Evolutionary conservation across 2,888 invertebrate genomes (phyloP), one percentile per base, ranked within the genome.

Genomic region (Myopa testacea): DNA sequence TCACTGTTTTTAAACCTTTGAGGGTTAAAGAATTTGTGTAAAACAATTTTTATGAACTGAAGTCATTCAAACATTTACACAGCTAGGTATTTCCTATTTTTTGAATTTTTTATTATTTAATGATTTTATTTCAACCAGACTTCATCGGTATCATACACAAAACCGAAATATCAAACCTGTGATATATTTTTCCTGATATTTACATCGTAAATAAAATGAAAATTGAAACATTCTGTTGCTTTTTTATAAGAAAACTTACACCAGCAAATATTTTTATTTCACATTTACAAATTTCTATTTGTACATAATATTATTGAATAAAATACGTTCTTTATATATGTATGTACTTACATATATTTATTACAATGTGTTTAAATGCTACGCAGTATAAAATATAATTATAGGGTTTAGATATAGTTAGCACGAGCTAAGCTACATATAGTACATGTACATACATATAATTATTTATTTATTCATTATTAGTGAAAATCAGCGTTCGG

Each of bases 271-370:
- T 40, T 19, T 65, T 74, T 74, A 74, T 65, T 74, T 65, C 45
- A 37, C 74, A 74, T 74, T 74, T 74, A 74, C 63, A 74, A 62
- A 60, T 62, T n/a, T 63, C 52, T 71, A 45, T 40, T 71, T 74
- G 50, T 74, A 74, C 65, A 74, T 10, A 73, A 45, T 63, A 74
- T 65, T 45, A 3, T 37, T 50, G 52, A 74, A 74, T 74, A 52
- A 34, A 70, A 70, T 70, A 70, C 16, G 19, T 34, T 34, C 38
- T 45, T 45, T 45, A 26, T 12, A 12, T 26, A 26, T 37, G 19
- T 12, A 63, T 4, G 5, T 63, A 14, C 1, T n/a, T 62, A 62
- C 1, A 8, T 62, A 62, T 26, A 34, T 10, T 67, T 40, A 40
- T 67, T 55, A 55, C 55, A 34, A 65, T 65, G 55, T 58, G 55